Base-by-base conservation (phyloP, 2,113 vertebrate species). In the Cygnus atratus region DNA sequence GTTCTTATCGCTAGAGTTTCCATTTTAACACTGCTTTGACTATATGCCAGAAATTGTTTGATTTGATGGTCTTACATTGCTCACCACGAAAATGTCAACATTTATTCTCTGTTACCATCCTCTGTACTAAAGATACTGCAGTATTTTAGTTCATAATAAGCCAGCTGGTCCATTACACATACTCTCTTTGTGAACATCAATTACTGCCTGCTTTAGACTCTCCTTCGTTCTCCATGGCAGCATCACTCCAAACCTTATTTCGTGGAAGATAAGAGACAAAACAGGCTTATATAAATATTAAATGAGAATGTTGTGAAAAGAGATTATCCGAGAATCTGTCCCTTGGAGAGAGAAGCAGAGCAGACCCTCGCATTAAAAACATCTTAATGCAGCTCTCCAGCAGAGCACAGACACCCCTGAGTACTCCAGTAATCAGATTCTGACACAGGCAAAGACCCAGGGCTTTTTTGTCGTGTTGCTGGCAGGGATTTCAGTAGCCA, bases 61-160 rank as follows among this genome's bases (percentile, higher is more conserved):
- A 96, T 95, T 90, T 95, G 95, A 97, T 96, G 92, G 94, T 76
- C 89, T 96, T 92, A 73, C 84, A 76, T 84, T 92, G 89, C 92
- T 96, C 88, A 95, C 95, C 88, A 89, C 8, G 28, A 95, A 97
- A 96, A 97, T 93, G 87, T 95, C 84, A 96, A 96, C 88, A 90
- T 93, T 93, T 93, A 78, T 92, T 93, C 93, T 90, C 77, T 2
- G 8, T 95, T 90, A 70, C 28, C n/a, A 48, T 92, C 52, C 66
- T 88, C 63, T 95, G 72, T 76, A 76, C 79, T 93, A 97, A 94
- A 94, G 96, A 81, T 91, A 80, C 84, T 88, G 87, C 84, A 93
- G 91, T 80, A 50, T 89, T 95, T 84, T 68, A 85, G 91, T 48
- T 93, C 74, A 65, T 76, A 95, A 93, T 82, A 89, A 93, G 94